Evolutionary conservation across 2,113 vertebrate genomes (phyloP).

Genomic region (Nerophis lumbriciformis): DNA sequence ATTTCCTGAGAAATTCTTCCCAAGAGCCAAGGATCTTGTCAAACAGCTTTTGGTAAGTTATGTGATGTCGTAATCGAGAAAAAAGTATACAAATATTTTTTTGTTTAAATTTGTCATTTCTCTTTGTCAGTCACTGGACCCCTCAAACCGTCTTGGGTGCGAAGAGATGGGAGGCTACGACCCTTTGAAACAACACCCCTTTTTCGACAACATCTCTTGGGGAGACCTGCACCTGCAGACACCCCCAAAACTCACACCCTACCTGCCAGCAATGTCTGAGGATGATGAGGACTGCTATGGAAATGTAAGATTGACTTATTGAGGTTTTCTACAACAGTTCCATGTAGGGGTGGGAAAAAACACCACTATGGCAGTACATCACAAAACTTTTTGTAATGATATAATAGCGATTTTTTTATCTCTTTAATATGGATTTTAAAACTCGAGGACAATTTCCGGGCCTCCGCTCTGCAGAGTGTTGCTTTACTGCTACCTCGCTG

Average conservation of each 20-base stretch:
- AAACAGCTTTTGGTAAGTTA: conserved; percentile 87
- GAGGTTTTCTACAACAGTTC: neutral
- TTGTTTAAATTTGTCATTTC: neutral
- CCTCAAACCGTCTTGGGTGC: conserved; percentile 90
- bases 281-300: conserved; percentile 99
- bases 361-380: no score
- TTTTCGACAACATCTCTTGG: conserved; percentile 92
- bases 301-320: conserved; percentile 72
- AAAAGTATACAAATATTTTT: no score
- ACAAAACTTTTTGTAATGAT: no score
- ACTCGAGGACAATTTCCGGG: no score
- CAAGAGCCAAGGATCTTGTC: conserved; percentile 97
- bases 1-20: conserved; percentile 99
- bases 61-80: neutral
- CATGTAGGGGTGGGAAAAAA: no score
- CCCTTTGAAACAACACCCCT: conserved; percentile 87
- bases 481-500: no score
- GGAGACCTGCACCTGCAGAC: conserved; percentile 87
- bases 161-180: conserved; percentile 92
- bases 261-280: conserved; percentile 97
- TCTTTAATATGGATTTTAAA: no score
- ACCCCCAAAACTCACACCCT: conserved; percentile 93
- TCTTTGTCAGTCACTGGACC: conserved; percentile 82
- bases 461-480: no score
- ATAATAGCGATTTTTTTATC: no score